Evolutionary conservation across 2,797 vertebrate species (phyloP).

Genomic region (Craterocephalus amniculus): DNA sequence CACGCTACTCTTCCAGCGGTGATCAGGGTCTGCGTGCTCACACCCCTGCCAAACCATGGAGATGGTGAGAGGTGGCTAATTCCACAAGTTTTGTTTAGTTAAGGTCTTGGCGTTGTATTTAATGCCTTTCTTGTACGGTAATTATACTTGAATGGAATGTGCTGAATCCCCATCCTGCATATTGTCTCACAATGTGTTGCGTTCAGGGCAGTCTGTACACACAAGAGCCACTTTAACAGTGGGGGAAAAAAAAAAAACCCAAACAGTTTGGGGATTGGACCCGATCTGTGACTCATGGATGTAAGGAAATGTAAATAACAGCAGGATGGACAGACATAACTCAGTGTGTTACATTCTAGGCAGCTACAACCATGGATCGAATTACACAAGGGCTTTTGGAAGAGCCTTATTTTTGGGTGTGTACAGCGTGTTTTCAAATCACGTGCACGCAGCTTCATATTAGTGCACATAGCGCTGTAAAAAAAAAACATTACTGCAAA

Average conservation of each 20-base stretch:
- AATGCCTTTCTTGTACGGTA: not conserved
- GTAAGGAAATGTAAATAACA: not conserved
- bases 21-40: slow-evolving; percentile 10
- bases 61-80: slow-evolving; percentile 34
- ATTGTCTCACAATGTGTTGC: not conserved
- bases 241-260: not conserved
- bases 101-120: slow-evolving; percentile 62
- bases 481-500: too few species aligned
- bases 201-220: not conserved
- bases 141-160: slow-evolving; percentile 20
- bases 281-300: not conserved
- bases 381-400: too few species aligned
- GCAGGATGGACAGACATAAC: not conserved
- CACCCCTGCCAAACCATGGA: slow-evolving; percentile 35
- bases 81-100: slow-evolving; percentile 50
- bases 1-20: slow-evolving; percentile 16
- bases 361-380: too few species aligned
- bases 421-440: too few species aligned
- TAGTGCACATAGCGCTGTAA: too few species aligned
- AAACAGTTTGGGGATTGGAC: not conserved
- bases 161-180: slow-evolving; percentile 12
- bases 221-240: not conserved
- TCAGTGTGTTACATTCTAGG: not conserved
- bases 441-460: too few species aligned
- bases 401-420: too few species aligned